Evolutionary conservation across 2,797 vertebrate genomes (phyloP), one percentile per base, ranked within the genome.

Genomic region (Zalophus californianus): DNA sequence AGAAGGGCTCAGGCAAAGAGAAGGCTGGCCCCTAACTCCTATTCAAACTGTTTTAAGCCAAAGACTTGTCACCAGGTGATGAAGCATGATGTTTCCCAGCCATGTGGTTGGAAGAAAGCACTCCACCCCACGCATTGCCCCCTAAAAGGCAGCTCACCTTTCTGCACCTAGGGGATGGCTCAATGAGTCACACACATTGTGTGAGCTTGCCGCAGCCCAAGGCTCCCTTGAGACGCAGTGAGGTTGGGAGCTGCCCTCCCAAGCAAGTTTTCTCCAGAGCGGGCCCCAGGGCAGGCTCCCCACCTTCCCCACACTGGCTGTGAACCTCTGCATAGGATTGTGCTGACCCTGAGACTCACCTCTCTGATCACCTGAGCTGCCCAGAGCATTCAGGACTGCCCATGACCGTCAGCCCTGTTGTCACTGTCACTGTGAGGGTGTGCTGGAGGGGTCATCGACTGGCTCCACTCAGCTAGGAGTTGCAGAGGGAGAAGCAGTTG

Each of bases 371-470:
- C 73, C 44, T 27, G 87, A 52, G 62, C 44, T 23, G 0, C 52
- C 35, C 73, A 27, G 56, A 25, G 84, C 32, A 32, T 58, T 73
- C n/a, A 3, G 73, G 72, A 29, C 50, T 20, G 41, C 54, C 27
- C 13, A 0, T 0, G 56, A 29, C 35, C 0, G 0, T 3, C 27
- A 16, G 44, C 54, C 23, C 0, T 32, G 35, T 5, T 10, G 3
- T 21, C 35, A 9, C 44, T 4, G 4, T 38, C 77, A 13, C 20
- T 10, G 27, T 14, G 29, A 3, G 44, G 58, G 5, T 3, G 4
- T 32, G 25, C 75, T 6, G 86, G 78, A 21, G 60, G 20, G 32
- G 48, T 20, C n/a, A 18, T 1, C 2, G 15, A 50, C 60, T 3
- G 52, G 2, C 20, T 10, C 38, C 5, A 0, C 70, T 44, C 4